Base-by-base conservation (phyloP, 2,888 invertebrate species). In the Acleris sparsana region DNA sequence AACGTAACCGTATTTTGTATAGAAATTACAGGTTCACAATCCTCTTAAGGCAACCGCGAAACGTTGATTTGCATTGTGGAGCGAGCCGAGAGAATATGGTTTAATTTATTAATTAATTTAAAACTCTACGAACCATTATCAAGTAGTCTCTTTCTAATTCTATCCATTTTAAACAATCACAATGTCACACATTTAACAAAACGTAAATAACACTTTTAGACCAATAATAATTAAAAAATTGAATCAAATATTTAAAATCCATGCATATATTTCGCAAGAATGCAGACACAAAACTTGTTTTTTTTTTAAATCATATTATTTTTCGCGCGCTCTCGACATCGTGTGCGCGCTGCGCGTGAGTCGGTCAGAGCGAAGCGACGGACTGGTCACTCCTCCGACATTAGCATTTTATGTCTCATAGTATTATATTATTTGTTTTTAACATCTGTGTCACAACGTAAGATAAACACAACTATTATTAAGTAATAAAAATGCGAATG, bases 41-140 rank as follows among this genome's bases (percentile, higher is more conserved):
- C 20, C 20, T 20, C 20, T 20, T 20, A 20, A 20, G 20, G 20
- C 20, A 20, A 20, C 20, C 20, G 20, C 20, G 20, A 1, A 20
- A 20, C 20, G 20, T 20, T 20, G 1, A 20, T 20, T 20, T 20
- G 20, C 20, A 20, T 20, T 1, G 1, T 20, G 20, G 20, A 2
- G 20, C 20, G 20, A 20, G 20, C 20, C 20, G 20, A n/a, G n/a
- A n/a, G n/a, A n/a, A n/a, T n/a, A n/a, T n/a, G n/a, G n/a, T n/a
- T n/a, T n/a, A n/a, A n/a, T n/a, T n/a, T n/a, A n/a, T n/a, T n/a
- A n/a, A n/a, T n/a, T n/a, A n/a, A n/a, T n/a, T n/a, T n/a, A n/a
- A n/a, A n/a, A 33, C 29, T 16, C 1, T 20, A 63, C 64, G 16
- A 43, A 64, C 64, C 64, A 39, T 53, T 63, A 16, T 64, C 64